A percentile compares a stretch with the other conserved stretches of the same genome.
phyloP scores from a whole-genome alignment of 2,797 vertebrate genomes.

The Amblyopsis hoosieri region DNA sequence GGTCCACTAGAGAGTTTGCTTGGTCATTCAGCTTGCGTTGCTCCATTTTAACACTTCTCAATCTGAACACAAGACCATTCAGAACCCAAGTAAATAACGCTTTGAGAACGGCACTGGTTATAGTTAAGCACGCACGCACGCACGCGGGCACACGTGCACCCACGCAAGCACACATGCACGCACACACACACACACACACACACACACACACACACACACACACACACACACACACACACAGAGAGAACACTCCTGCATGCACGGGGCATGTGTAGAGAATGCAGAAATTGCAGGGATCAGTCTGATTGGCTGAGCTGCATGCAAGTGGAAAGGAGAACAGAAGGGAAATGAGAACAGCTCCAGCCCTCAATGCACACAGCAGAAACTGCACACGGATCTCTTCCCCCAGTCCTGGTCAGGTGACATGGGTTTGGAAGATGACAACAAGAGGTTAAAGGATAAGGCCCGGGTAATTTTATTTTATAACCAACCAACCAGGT shows the following conservation, averaged over 20 bases:
- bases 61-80: constrained; percentile 91
- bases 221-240: constrained; percentile 75
- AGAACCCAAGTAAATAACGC: constrained; percentile 75
- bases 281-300: constrained; percentile 78
- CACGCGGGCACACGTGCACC: neutral
- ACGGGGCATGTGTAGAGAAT: constrained; percentile 89
- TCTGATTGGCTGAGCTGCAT: constrained; percentile 90
- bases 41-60: constrained; percentile 99
- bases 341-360: constrained; percentile 27
- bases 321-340: constrained; percentile 69
- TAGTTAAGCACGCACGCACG: constrained; percentile 25
- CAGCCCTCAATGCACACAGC: constrained; percentile 25
- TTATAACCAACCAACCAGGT: no score
- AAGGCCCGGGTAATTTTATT: no score
- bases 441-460: neutral
- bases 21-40: constrained; percentile 99
- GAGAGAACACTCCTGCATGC: constrained; percentile 83
- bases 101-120: constrained; percentile 29
- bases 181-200: constrained; percentile 64
- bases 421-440: constrained; percentile 10
- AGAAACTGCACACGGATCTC: constrained; percentile 1
- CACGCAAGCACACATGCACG: neutral
- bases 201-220: constrained; percentile 59
- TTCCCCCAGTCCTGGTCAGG: constrained; percentile 11
- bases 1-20: constrained; percentile 99